Conservation (phyloP, 1,140 invertebrate genomes). For the Drosophila bocki region DNA sequence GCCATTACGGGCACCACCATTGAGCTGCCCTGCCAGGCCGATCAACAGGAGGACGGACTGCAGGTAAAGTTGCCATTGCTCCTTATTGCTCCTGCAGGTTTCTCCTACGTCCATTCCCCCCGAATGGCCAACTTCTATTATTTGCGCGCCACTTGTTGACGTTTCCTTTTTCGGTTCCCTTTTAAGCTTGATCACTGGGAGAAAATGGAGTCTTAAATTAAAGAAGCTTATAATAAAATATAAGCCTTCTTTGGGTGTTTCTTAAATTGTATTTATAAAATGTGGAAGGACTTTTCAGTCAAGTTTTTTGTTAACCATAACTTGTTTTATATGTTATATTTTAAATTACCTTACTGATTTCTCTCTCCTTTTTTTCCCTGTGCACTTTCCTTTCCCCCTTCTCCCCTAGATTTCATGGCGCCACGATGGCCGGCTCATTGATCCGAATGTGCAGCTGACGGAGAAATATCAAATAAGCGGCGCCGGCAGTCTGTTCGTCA, state of each 20-base stretch:
- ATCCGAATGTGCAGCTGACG: slow-evolving; percentile 80
- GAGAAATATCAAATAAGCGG: slow-evolving; percentile 86
- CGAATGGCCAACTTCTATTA: slow-evolving; percentile 19
- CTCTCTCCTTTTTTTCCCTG: neutral
- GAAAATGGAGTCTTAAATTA: neutral
- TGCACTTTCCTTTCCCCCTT: neutral
- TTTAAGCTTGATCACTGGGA: slow-evolving; percentile 1
- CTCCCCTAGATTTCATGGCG: slow-evolving; percentile 88
- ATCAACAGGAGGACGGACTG: slow-evolving; percentile 92
- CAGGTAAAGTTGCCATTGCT: slow-evolving; percentile 84
- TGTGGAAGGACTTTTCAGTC: neutral
- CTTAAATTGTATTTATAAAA: neutral
- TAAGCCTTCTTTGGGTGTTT: neutral
- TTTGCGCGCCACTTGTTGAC: slow-evolving; percentile 70
- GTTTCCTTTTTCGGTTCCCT: slow-evolving; percentile 23
- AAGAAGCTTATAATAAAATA: too few relatives aligned
- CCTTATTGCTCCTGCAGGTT: neutral
- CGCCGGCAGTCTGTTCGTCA: slow-evolving; percentile 92
- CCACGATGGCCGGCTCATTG: slow-evolving; percentile 89
- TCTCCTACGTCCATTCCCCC: neutral
- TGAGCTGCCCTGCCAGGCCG: slow-evolving; percentile 92
- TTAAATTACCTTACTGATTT: neutral
- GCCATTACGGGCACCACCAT: slow-evolving; percentile 90
- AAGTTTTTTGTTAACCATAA: too few relatives aligned
- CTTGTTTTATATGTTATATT: too few relatives aligned